Conservation (phyloP, 2,888 invertebrate genomes). For the Calameuta pallipes region DNA sequence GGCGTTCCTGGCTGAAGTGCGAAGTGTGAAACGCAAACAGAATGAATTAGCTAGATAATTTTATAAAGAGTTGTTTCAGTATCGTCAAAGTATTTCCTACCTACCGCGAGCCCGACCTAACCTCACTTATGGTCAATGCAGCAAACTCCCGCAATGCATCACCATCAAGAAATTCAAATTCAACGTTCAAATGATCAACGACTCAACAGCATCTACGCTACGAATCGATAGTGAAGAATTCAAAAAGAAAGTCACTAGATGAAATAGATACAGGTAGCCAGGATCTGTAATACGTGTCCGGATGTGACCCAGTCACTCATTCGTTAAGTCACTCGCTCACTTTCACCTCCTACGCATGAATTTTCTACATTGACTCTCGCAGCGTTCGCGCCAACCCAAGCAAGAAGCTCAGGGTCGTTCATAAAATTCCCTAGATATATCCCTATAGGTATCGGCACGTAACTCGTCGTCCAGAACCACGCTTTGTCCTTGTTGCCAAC, state of each 20-base stretch:
- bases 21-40: not conserved
- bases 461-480: not conserved
- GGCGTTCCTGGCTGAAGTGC: not conserved
- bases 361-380: slow-evolving; percentile 37
- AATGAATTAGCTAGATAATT: slow-evolving; percentile 1
- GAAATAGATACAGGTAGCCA: not conserved
- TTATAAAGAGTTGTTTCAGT: not conserved
- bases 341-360: slow-evolving; percentile 57
- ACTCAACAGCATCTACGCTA: not conserved
- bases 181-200: not conserved
- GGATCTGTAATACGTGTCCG: not conserved
- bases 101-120: not conserved
- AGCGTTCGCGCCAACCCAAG: slow-evolving; percentile 9
- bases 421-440: slow-evolving; percentile 16
- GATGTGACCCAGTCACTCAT: slow-evolving; percentile 5
- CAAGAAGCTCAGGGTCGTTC: slow-evolving; percentile 22
- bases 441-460: not conserved
- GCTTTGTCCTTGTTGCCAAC: slow-evolving; percentile 15
- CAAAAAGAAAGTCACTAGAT: not conserved
- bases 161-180: not conserved
- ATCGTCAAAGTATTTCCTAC: not conserved
- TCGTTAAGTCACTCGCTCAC: slow-evolving; percentile 48
- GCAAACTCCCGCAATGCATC: not conserved
- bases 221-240: not conserved
- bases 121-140: not conserved